These are phyloP conservation scores for Sphaerophoria rueppellii DNA, from an alignment of 2,888 invertebrate species.

Conservation along the genomic window DNA sequence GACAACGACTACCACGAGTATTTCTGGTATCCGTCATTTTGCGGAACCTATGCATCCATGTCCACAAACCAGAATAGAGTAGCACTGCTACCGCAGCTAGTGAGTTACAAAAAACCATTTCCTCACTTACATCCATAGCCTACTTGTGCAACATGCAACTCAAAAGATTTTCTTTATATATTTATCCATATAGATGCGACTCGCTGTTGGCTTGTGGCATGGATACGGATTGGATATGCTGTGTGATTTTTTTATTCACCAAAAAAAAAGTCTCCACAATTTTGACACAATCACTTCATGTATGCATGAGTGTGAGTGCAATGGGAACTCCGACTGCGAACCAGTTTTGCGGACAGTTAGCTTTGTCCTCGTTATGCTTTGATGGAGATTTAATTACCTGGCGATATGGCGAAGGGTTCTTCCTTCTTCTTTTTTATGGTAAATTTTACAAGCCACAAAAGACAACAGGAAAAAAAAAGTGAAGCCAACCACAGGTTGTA, in stretches of 20 bases:
- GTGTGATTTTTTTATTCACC: conserved; percentile 24
- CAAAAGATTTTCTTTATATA: conserved; percentile 8
- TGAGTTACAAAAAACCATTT: conserved; percentile 42
- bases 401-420: neutral
- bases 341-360: conserved; percentile 23
- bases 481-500: conserved; percentile 17
- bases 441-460: neutral
- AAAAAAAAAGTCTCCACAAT: conserved; percentile 10
- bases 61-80: conserved; percentile 43
- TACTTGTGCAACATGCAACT: conserved; percentile 64
- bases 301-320: neutral
- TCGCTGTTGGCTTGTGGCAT: neutral
- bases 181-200: neutral
- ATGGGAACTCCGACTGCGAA: conserved; percentile 10
- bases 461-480: neutral
- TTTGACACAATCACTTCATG: conserved; percentile 24
- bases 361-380: neutral
- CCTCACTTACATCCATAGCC: conserved; percentile 46
- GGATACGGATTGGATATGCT: neutral
- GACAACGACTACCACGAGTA: conserved; percentile 23
- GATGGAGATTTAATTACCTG: conserved; percentile 18
- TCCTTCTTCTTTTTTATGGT: neutral
- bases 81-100: neutral
- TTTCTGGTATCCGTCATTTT: conserved; percentile 43
- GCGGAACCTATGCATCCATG: conserved; percentile 58